Conservation (phyloP, 2,113 vertebrate species). For the Charadrius vociferus region DNA sequence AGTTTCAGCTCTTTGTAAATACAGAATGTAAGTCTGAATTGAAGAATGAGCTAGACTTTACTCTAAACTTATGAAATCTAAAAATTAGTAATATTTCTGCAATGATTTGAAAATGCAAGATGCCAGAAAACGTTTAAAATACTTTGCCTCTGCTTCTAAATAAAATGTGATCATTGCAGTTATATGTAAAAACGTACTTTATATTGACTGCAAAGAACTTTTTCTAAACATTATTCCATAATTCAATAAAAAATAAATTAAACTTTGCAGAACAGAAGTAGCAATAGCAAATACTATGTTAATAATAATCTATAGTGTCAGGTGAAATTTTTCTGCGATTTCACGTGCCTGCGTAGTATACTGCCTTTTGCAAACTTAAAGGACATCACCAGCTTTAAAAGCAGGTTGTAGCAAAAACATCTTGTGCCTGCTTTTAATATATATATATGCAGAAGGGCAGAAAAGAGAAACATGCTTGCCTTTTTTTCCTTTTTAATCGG, state of each 20-base stretch:
- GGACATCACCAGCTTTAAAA: neutral
- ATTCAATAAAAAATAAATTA: neutral
- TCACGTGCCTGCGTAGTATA: neutral
- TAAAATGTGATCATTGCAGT: neutral
- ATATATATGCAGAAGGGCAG: neutral
- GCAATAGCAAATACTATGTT: neutral
- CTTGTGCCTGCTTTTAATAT: neutral
- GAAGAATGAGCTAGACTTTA: neutral
- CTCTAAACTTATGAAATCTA: neutral
- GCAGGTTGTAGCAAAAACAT: neutral
- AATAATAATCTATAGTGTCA: neutral
- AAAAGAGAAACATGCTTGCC: neutral
- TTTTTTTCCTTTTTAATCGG: neutral
- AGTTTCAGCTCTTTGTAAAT: neutral
- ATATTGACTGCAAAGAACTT: neutral
- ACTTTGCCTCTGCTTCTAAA: neutral
- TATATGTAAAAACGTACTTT: neutral
- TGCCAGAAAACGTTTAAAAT: neutral
- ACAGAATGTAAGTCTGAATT: neutral
- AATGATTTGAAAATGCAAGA: neutral
- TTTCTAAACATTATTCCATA: neutral
- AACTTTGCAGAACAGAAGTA: neutral
- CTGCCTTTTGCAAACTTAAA: neutral
- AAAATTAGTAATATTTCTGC: neutral
- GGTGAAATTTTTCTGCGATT: neutral